These are phyloP conservation scores for Patella caerulea DNA, from an alignment of 2,888 invertebrate species.

Conservation along the genomic window DNA sequence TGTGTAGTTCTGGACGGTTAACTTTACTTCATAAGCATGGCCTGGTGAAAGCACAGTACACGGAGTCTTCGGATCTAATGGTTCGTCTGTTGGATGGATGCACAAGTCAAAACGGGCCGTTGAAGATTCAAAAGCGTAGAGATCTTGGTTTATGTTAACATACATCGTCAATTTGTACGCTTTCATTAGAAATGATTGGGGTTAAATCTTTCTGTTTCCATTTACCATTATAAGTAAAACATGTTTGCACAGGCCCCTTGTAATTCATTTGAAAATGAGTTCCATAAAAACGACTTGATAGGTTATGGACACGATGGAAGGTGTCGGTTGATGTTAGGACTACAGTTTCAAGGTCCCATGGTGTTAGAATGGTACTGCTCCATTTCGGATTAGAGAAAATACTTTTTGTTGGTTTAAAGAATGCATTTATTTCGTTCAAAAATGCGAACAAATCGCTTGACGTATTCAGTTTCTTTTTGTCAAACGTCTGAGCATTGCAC, in stretches of 20 bases:
- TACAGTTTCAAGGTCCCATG: background rate
- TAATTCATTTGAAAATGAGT: background rate
- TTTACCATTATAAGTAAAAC: background rate
- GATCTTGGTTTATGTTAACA: background rate
- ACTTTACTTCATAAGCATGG: background rate
- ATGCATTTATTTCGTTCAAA: background rate
- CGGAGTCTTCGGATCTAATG: background rate
- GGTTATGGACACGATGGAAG: background rate
- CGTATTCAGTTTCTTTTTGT: background rate
- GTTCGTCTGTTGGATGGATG: background rate
- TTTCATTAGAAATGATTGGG: background rate
- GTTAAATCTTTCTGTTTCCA: background rate
- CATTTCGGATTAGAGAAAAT: background rate
- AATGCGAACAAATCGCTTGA: background rate
- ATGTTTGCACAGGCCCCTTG: background rate
- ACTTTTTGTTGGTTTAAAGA: background rate
- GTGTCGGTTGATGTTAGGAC: background rate
- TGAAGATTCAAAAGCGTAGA: background rate
- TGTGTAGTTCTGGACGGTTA: background rate
- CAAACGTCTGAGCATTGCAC: background rate
- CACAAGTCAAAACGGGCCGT: background rate
- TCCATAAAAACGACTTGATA: background rate
- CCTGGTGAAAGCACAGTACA: background rate
- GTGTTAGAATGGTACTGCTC: background rate
- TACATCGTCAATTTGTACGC: background rate